Evolutionary conservation across 2,113 vertebrate species (phyloP), one percentile per base, ranked within the genome.

Genomic region (Zapornia atra): DNA sequence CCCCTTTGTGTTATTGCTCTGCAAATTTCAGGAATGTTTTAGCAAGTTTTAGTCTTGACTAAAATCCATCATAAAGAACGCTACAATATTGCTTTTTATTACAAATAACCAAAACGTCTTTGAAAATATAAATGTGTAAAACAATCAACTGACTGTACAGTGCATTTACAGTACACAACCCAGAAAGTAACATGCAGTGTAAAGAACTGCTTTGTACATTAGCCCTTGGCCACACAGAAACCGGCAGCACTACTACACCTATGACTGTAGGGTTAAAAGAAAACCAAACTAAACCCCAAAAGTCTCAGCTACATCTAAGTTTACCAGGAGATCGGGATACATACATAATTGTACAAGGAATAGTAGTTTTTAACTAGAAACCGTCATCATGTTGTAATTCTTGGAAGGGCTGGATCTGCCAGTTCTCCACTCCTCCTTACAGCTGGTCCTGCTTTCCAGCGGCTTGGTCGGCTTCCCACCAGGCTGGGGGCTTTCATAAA

Each of bases 41-140:
- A 80, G 34, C 69, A 90, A 88, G 83, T 34, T 57, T 53, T 91
- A 80, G 68, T 71, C 57, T 89, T 28, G 84, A 95, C 54, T 82
- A 77, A 93, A 94, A 92, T 46, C 36, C 72, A 75, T 22, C 69
- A 72, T 73, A 73, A 95, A 73, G 95, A 96, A 42, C 90, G 89
- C 90, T 97, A 97, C 95, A 76, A 83, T 94, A 91, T 82, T 95
- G 96, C 94, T 94, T 97, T 96, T 98, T 97, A 97, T 98, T 97
- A 97, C 96, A 98, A 97, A 98, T 76, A 96, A 84, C 92, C 94
- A 96, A 94, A 95, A 93, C 26, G 71, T 91, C 82, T 95, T 94
- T 57, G 91, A 97, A 98, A 98, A 98, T 98, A 97, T 88, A 98
- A 97, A 97, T 92, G 94, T 97, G 95, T 96, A 98, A 97, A 98